These are phyloP conservation scores for Pantherophis alleghaniensis DNA, from an alignment of 2,797 vertebrate genomes.

Conservation along the genomic window DNA sequence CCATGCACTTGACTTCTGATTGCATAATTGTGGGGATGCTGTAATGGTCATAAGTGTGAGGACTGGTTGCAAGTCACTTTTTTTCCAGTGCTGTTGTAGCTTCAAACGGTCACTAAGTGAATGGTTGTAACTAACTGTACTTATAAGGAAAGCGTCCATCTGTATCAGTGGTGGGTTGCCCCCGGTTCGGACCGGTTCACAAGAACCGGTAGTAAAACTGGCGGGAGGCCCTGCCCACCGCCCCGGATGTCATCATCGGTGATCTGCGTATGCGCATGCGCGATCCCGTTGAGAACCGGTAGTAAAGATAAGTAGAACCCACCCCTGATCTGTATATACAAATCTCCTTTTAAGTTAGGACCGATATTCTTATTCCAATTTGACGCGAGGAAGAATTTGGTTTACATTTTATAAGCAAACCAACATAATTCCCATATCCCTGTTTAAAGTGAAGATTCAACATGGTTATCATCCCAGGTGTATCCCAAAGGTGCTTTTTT, in stretches of 20 bases:
- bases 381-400: neutral
- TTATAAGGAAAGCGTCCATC: constrained; percentile 24
- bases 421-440: neutral
- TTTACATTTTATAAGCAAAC: neutral
- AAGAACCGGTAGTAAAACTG: too few relatives aligned
- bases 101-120: too few relatives aligned
- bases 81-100: too few relatives aligned
- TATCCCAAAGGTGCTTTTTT: neutral
- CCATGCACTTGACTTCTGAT: neutral
- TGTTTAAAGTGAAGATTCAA: neutral
- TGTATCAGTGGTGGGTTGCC: neutral
- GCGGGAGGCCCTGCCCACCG: too few relatives aligned
- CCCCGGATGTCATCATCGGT: too few relatives aligned
- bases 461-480: neutral
- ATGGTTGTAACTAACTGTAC: too few relatives aligned
- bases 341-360: neutral
- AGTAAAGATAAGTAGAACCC: too few relatives aligned
- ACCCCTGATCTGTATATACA: neutral
- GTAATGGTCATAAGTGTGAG: too few relatives aligned
- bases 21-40: neutral
- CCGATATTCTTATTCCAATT: neutral
- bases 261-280: too few relatives aligned
- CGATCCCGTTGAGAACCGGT: too few relatives aligned
- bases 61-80: too few relatives aligned
- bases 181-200: too few relatives aligned